phyloP scores from a whole-genome alignment of 2,888 invertebrate genomes.

The Nematopogon swammerdamellus region DNA sequence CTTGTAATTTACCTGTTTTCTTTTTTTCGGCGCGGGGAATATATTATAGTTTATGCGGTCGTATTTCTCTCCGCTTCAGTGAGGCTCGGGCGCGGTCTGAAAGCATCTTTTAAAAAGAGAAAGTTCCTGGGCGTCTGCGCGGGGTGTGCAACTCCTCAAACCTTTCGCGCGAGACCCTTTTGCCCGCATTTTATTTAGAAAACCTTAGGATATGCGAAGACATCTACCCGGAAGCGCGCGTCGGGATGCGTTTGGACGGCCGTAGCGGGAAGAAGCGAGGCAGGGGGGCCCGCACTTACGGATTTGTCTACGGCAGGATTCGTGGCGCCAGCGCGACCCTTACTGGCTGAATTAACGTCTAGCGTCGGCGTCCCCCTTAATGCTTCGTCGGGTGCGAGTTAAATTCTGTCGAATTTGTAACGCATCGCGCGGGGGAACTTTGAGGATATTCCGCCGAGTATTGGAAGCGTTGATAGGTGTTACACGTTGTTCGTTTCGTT shows the following conservation, averaged over 20 bases:
- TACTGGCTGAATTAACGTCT: slow-evolving; percentile 53
- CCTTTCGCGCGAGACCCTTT: no score
- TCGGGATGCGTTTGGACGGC: not conserved
- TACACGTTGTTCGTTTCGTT: no score
- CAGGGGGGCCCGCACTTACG: slow-evolving; percentile 34
- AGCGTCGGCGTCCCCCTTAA: slow-evolving; percentile 39
- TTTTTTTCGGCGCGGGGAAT: slow-evolving; percentile 24
- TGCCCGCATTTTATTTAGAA: no score
- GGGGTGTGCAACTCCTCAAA: no score
- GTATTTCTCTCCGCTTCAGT: slow-evolving; percentile 36
- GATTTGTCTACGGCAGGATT: slow-evolving; percentile 51
- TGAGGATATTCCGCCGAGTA: no score
- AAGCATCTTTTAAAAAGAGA: slow-evolving; percentile 24
- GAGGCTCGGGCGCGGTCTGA: slow-evolving; percentile 33
- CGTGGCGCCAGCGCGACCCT: slow-evolving; percentile 50
- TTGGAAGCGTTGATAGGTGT: no score
- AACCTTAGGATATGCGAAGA: no score
- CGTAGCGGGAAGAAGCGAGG: slow-evolving; percentile 10
- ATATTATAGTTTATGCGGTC: slow-evolving; percentile 31
- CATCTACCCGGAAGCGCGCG: not conserved
- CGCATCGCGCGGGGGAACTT: slow-evolving; percentile 10
- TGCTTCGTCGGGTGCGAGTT: slow-evolving; percentile 37
- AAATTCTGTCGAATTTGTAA: slow-evolving; percentile 53
- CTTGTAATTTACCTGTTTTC: slow-evolving; percentile 20
- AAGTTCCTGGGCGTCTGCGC: slow-evolving; percentile 1